These are phyloP conservation scores for Metellina segmentata DNA, from an alignment of 2,888 invertebrate species.

Conservation along the genomic window DNA sequence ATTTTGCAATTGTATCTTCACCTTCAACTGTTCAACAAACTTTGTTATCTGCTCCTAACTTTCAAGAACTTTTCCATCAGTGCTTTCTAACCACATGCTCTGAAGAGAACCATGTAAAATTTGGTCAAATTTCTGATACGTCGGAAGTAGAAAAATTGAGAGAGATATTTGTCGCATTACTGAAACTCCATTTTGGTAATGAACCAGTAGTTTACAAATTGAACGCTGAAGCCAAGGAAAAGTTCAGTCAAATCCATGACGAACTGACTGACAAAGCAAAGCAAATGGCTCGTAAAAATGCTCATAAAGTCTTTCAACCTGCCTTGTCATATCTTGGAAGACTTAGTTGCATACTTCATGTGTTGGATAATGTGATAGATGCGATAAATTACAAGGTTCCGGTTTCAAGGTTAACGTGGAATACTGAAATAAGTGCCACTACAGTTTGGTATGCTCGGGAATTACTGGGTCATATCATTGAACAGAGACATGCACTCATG, in stretches of 20 bases:
- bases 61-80: constrained; percentile 69
- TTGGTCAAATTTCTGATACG: constrained; percentile 43
- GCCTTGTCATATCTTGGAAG: constrained; percentile 67
- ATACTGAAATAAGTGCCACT: constrained; percentile 65
- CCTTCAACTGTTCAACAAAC: constrained; percentile 50
- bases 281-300: constrained; percentile 66
- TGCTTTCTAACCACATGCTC: constrained; percentile 68
- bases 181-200: constrained; percentile 51
- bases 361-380: constrained; percentile 71
- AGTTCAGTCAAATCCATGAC: constrained; percentile 69
- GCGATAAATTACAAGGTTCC: constrained; percentile 69
- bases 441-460: constrained; percentile 75
- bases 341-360: constrained; percentile 68
- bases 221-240: constrained; percentile 56
- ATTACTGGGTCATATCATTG: constrained; percentile 64
- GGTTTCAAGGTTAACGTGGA: constrained; percentile 68
- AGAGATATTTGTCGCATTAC: constrained; percentile 55
- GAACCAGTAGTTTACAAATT: constrained; percentile 64
- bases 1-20: constrained; percentile 57
- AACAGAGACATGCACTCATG: constrained; percentile 63
- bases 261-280: constrained; percentile 75
- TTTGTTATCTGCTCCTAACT: constrained; percentile 48
- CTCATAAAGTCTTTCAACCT: constrained; percentile 56
- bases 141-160: constrained; percentile 34
- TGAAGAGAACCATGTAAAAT: constrained; percentile 71